Conservation (phyloP, 2,797 vertebrate genomes). For the Sciaenops ocellatus region DNA sequence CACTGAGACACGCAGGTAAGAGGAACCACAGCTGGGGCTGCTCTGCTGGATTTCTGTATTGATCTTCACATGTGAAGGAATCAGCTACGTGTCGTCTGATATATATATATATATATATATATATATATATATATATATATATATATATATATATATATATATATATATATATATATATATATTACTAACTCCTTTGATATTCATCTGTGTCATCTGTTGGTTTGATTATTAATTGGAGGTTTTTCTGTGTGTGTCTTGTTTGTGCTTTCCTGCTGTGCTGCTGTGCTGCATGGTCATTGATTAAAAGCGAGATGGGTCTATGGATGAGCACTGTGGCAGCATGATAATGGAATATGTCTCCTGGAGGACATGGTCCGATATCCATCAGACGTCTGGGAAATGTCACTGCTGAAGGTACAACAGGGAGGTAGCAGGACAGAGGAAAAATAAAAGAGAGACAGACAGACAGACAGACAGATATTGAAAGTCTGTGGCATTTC, state of each 20-base stretch:
- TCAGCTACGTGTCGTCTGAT: slow-evolving; percentile 30
- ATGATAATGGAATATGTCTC: slow-evolving; percentile 79
- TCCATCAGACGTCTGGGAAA: slow-evolving; percentile 73
- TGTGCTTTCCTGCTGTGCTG: slow-evolving; percentile 47
- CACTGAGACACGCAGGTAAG: slow-evolving; percentile 75
- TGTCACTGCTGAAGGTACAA: slow-evolving; percentile 57
- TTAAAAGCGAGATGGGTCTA: slow-evolving; percentile 69
- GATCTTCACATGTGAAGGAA: slow-evolving; percentile 43
- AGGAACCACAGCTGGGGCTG: slow-evolving; percentile 56
- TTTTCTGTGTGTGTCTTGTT: slow-evolving; percentile 43
- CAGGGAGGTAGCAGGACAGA: slow-evolving; percentile 31
- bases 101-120: too few relatives aligned
- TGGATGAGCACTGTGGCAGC: slow-evolving; percentile 74
- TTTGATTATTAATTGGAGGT: slow-evolving; percentile 47
- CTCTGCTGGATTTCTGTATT: slow-evolving; percentile 49
- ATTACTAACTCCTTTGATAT: slow-evolving; percentile 42
- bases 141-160: too few relatives aligned
- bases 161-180: background rate
- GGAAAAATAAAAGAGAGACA: slow-evolving; percentile 2
- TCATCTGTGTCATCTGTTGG: slow-evolving; percentile 46
- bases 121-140: too few relatives aligned
- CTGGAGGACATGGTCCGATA: slow-evolving; percentile 77
- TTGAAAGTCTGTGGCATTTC: slow-evolving; percentile 57
- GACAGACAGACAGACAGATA: slow-evolving; percentile 12
- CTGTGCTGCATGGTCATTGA: slow-evolving; percentile 78